Conservation (phyloP, 2,888 invertebrate genomes). For the Ophion ventricosus region DNA sequence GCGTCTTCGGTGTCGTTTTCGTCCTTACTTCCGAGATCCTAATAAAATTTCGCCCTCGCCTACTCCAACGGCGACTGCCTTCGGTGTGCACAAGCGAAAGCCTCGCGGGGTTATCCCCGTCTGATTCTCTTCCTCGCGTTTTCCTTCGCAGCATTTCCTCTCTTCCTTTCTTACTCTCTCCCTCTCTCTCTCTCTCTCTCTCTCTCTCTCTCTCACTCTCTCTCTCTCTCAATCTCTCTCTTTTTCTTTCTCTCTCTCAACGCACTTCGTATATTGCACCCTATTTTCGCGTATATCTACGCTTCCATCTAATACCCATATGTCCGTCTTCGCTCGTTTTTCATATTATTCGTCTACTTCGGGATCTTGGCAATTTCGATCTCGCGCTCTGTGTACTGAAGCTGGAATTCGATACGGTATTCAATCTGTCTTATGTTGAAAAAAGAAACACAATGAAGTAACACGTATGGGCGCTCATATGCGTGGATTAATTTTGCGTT, state of each 20-base stretch:
- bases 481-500: too few relatives aligned
- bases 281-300: constrained; percentile 34
- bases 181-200: constrained; percentile 29
- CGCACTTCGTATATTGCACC: constrained; percentile 3
- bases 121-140: constrained; percentile 7
- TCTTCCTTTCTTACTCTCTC: constrained; percentile 24
- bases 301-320: constrained; percentile 30
- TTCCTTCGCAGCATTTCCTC: neutral
- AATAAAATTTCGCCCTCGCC: constrained; percentile 70
- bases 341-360: constrained; percentile 32
- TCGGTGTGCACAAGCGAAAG: constrained; percentile 37
- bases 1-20: constrained; percentile 24
- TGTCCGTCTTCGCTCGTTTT: constrained; percentile 10
- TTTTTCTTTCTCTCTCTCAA: constrained; percentile 9
- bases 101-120: constrained; percentile 7
- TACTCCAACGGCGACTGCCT: constrained; percentile 18
- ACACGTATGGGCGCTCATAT: too few relatives aligned
- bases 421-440: too few relatives aligned
- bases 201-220: constrained; percentile 11
- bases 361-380: constrained; percentile 16
- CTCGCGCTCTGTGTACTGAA: constrained; percentile 3
- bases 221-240: constrained; percentile 28
- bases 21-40: constrained; percentile 65
- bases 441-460: too few relatives aligned
- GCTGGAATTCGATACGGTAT: constrained; percentile 4